Base-by-base conservation (phyloP, 1,140 invertebrate species). In the Zaprionus ghesquierei region DNA sequence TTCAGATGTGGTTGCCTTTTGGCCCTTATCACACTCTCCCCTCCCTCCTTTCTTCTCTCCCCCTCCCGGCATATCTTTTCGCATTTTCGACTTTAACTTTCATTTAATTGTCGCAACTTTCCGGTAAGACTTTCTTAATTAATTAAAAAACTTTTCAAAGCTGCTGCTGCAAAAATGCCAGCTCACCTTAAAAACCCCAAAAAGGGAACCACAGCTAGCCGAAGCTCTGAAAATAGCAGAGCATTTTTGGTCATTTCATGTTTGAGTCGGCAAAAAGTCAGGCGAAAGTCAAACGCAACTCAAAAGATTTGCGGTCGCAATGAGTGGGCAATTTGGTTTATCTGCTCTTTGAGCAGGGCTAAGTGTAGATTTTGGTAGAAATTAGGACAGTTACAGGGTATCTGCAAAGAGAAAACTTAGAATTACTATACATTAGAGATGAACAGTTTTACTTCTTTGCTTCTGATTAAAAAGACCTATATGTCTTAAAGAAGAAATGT, bases 61-160 rank as follows among this genome's bases (percentile, higher is more conserved):
- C 3, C 10, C 29, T 61, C 54, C 53, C 6, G 13, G 15, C 35
- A 49, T 71, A 75, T 71, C 62, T 72, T 63, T 41, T 54, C n/a
- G 41, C 15, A 50, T 71, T 70, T 69, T 49, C 49, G 53, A 69
- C 68, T 87, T 89, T 79, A 89, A 87, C 68, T 76, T 71, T 51
- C 22, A 69, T 87, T 87, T 87, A 89, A 87, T 89, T 87, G 82
- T 77, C 68, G 41, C 65, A 87, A 87, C 75, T 82, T 86, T 68
- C 54, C 55, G 64, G 62, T 74, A 68, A 68, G 75, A 73, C 76
- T 72, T 79, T 75, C 74, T 69, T 86, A 86, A 86, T 86, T 86
- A 86, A 86, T 86, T 86, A 86, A 89, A 86, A 86, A 86, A 87
- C 61, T 86, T 86, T 75, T 53, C 62, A 56, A 79, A 79, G 68